A percentile compares a stretch with the other conserved stretches of the same genome.
Evolutionary conservation across 35 echinoderm and acorn worm genomes (phyloP).

Genomic region (Stichopus chloronotus): DNA sequence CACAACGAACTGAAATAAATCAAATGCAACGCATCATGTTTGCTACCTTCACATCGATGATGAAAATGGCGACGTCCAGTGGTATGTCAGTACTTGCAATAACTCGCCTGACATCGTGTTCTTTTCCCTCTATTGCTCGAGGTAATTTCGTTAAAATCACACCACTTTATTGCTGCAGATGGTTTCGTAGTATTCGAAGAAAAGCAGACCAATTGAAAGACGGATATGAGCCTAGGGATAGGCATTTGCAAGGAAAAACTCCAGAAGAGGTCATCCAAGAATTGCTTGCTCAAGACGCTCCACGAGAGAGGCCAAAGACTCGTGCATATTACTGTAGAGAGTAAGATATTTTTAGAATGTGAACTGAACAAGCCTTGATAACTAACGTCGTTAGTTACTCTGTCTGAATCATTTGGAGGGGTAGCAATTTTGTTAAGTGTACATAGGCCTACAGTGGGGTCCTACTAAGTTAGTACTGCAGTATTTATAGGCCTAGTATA

Average conservation of each 20-base stretch:
- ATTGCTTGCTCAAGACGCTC: not conserved
- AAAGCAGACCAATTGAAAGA: constrained; percentile 20
- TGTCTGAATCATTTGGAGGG: no score
- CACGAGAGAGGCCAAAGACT: not conserved
- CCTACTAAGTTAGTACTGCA: no score
- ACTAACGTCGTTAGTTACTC: no score
- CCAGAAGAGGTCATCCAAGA: constrained; percentile 21
- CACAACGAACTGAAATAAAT: no score
- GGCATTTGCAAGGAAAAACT: constrained; percentile 9
- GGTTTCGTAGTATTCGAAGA: not conserved
- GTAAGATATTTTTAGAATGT: not conserved
- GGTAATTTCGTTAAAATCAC: not conserved
- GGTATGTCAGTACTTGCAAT: not conserved
- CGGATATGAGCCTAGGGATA: constrained; percentile 12
- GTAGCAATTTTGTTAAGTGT: no score
- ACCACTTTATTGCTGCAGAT: not conserved
- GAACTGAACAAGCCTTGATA: no score
- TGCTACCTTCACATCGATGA: not conserved
- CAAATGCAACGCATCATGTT: no score
- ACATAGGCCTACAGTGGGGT: no score
- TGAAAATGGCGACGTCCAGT: not conserved
- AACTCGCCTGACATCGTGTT: not conserved
- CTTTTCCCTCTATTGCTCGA: not conserved
- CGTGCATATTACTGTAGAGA: not conserved
- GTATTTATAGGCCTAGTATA: no score